phyloP scores from a whole-genome alignment of 2,797 vertebrate species.

The Clangula hyemalis region DNA sequence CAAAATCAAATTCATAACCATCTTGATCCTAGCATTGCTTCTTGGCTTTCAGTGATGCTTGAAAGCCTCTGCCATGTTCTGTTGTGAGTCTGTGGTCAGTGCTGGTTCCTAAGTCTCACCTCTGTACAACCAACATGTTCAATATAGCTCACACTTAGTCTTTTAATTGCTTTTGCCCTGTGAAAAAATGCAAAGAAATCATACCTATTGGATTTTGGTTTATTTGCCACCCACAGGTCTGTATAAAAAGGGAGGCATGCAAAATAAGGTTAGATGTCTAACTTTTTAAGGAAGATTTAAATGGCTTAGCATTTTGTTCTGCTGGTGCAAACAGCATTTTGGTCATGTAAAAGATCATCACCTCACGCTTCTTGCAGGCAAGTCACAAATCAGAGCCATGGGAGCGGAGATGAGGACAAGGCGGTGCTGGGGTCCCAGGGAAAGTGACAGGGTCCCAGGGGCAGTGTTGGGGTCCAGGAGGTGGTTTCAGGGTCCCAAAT shows the following conservation, averaged over 20 bases:
- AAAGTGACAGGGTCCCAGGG: too few relatives aligned
- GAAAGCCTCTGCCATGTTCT: not conserved
- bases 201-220: not conserved
- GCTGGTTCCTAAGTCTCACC: not conserved
- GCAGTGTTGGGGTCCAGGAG: too few relatives aligned
- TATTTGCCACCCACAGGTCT: not conserved
- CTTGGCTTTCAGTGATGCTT: not conserved
- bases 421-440: too few relatives aligned
- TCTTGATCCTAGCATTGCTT: not conserved
- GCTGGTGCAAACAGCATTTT: not conserved
- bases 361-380: not conserved
- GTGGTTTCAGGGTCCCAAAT: too few relatives aligned
- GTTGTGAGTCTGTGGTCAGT: not conserved
- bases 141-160: not conserved
- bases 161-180: not conserved
- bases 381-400: not conserved
- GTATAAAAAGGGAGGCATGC: not conserved
- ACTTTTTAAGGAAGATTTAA: not conserved
- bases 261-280: not conserved
- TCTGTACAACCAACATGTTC: not conserved
- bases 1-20: not conserved
- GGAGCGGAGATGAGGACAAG: not conserved
- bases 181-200: not conserved
- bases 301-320: not conserved
- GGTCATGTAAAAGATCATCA: not conserved